Evolutionary conservation across 2,888 invertebrate species (phyloP), one percentile per base, ranked within the genome.

Genomic region (Acholoe squamosa): DNA sequence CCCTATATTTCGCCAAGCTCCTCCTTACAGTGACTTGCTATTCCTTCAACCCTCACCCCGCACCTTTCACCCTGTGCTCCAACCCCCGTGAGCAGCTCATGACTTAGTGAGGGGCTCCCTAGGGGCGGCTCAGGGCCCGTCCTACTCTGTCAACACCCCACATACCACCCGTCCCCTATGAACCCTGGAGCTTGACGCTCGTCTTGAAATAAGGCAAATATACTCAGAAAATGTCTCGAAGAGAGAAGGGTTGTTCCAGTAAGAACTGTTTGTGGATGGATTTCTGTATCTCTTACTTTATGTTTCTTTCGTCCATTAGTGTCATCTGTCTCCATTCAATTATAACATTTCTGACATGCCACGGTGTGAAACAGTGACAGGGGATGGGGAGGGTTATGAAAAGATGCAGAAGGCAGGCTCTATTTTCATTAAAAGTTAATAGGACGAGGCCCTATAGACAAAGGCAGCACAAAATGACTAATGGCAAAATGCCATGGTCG

Each of bases 111-210:
- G 80, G 34, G 22, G 80, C 34, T 80, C 80, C 33, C 34, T 16
- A 5, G 76, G 76, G 28, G 16, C 25, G 28, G 22, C 61, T 25
- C 61, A 5, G 25, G 76, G 76, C 76, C 28, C 22, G 28, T 28
- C 28, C 76, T 14, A n/a, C 80, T 80, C 80, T 43, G 80, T 80
- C 80, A 43, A 80, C 80, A 80, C 80, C 43, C 43, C 25, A 33
- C 25, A 80, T 33, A 43, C 33, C 33, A 80, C 80, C 80, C 80
- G n/a, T 34, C 61, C 61, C 61, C 61, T 3, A n/a, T 61, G 19
- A 19, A 14, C 61, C 61, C 19, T 19, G 3, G 14, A 3, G 1
- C 61, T 7, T 61, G 61, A 61, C n/a, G 61, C n/a, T 19, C 61
- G 61, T 61, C 19, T 61, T 19, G 61, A 61, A n/a, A n/a, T n/a